Conservation (phyloP, 1,140 invertebrate species). For the Zaprionus lachaisei region DNA sequence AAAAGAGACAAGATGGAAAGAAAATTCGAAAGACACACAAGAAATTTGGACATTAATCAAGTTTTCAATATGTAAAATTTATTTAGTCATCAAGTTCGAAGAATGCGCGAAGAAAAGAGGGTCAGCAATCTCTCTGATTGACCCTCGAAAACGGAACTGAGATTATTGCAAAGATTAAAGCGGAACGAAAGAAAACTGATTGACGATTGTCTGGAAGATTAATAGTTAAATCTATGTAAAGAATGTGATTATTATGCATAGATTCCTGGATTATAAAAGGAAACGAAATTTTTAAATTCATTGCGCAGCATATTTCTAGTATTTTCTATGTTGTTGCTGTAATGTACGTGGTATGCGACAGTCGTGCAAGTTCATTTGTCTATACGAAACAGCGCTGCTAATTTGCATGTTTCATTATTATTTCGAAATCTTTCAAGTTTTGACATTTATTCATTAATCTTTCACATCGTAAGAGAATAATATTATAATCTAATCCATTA, state of each 20-base stretch:
- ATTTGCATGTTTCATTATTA: slow-evolving; percentile 14
- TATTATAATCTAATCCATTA: slow-evolving; percentile 28
- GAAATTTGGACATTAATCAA: slow-evolving; percentile 50
- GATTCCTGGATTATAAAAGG: neutral
- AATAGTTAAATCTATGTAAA: neutral
- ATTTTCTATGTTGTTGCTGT: neutral
- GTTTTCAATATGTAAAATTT: slow-evolving; percentile 49
- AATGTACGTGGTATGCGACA: neutral
- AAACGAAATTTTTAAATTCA: neutral
- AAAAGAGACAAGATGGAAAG: neutral
- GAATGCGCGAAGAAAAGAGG: slow-evolving; percentile 2
- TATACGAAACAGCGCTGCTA: neutral
- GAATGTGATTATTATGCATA: neutral
- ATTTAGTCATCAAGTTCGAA: slow-evolving; percentile 36
- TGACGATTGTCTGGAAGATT: slow-evolving; percentile 5
- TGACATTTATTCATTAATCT: slow-evolving; percentile 43
- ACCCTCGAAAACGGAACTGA: slow-evolving; percentile 11
- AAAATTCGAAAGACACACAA: slow-evolving; percentile 6
- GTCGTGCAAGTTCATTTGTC: neutral
- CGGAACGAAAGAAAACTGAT: slow-evolving; percentile 9
- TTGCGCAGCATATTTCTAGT: neutral
- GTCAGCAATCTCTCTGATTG: slow-evolving; percentile 22
- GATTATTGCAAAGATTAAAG: slow-evolving; percentile 12
- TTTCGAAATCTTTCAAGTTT: slow-evolving; percentile 17
- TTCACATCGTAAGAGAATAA: neutral